Conservation (phyloP, 2,888 invertebrate genomes). For the Belgica antarctica region DNA sequence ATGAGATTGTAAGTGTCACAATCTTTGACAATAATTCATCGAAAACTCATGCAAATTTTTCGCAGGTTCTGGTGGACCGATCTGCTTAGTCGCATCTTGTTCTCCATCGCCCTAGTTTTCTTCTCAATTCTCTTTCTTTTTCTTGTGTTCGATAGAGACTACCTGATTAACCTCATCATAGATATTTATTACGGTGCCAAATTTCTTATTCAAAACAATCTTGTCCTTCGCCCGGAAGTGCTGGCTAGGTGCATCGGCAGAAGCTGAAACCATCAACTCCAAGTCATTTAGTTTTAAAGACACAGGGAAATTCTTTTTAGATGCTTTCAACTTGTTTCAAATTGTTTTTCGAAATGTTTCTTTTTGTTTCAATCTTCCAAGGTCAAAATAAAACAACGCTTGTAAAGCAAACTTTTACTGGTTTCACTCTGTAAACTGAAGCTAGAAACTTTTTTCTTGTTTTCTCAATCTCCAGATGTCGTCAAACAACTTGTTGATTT, state of each 20-base stretch:
- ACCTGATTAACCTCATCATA: neutral
- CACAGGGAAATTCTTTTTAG: too few species aligned
- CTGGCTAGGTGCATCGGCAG: slow-evolving; percentile 4
- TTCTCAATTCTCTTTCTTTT: neutral
- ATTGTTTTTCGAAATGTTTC: too few species aligned
- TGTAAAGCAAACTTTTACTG: too few species aligned
- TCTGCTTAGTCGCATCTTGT: neutral
- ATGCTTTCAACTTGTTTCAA: too few species aligned
- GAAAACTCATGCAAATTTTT: too few species aligned
- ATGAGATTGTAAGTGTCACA: slow-evolving; percentile 19
- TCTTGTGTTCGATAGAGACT: slow-evolving; percentile 17
- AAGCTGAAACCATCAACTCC: neutral
- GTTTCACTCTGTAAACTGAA: too few species aligned
- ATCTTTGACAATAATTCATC: neutral
- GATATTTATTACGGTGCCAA: slow-evolving; percentile 1
- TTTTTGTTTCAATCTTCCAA: too few species aligned
- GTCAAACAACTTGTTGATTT: too few species aligned
- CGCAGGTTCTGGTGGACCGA: neutral
- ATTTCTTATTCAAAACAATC: slow-evolving; percentile 21
- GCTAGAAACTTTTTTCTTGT: too few species aligned
- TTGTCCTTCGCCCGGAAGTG: neutral
- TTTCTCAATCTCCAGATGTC: too few species aligned
- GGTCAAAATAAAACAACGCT: too few species aligned
- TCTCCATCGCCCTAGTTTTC: neutral
- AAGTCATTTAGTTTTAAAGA: too few species aligned